Evolutionary conservation across 2,113 vertebrate species (phyloP).

Genomic region (Varanus komodoensis): DNA sequence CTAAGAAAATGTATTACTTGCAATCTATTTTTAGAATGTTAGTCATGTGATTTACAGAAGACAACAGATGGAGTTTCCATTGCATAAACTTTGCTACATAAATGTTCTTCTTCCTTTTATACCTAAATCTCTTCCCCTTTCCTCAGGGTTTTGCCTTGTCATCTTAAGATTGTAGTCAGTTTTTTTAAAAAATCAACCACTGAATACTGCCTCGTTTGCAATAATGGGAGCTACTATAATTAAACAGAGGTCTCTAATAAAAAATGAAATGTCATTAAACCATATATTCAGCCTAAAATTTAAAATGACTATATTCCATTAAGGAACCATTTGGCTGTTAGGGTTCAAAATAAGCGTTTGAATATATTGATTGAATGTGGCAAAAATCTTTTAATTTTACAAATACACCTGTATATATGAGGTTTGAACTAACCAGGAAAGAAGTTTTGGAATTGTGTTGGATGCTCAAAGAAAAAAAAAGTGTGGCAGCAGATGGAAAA

Average conservation of each 20-base stretch:
- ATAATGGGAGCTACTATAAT: neutral
- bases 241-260: neutral
- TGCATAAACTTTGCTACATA: neutral
- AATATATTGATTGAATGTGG: no score
- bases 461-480: no score
- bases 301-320: neutral
- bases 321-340: neutral
- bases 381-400: no score
- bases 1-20: neutral
- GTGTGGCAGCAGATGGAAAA: no score
- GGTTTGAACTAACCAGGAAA: no score
- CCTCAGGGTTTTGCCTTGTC: neutral
- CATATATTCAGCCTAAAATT: neutral
- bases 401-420: no score
- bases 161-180: neutral
- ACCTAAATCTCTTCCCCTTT: neutral
- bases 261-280: neutral
- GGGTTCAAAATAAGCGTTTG: neutral
- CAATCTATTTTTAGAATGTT: neutral
- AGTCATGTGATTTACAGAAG: slow-evolving; percentile 20
- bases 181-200: neutral
- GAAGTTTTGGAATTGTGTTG: no score
- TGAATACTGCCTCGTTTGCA: neutral
- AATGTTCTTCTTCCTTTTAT: neutral
- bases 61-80: neutral